Conservation (phyloP, 2,797 vertebrate genomes). For the Aldrovandia affinis region DNA sequence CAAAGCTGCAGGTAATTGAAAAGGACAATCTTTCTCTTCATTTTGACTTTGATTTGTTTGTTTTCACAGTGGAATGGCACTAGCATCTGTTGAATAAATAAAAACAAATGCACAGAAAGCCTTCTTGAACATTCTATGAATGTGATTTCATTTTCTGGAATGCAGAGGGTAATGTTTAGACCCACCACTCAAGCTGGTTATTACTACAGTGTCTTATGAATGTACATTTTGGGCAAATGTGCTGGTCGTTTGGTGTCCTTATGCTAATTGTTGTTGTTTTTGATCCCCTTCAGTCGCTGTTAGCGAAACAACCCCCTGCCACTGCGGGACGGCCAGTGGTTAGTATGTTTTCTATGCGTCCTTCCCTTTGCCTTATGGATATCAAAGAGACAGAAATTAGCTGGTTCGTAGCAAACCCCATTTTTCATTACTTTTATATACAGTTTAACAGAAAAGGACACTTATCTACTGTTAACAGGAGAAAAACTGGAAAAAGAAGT, state of each 20-base stretch:
- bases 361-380: background rate
- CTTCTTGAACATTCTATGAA: background rate
- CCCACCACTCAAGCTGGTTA: background rate
- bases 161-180: background rate
- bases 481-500: too few relatives aligned
- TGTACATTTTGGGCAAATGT: background rate
- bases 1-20: constrained; percentile 90
- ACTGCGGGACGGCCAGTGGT: constrained; percentile 93
- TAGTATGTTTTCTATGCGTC: constrained; percentile 62
- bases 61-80: background rate
- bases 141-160: background rate
- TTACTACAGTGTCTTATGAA: background rate
- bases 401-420: too few relatives aligned
- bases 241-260: background rate
- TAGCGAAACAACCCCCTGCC: constrained; percentile 92
- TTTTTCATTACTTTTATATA: too few relatives aligned
- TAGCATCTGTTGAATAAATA: background rate
- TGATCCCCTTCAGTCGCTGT: constrained; percentile 80
- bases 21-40: background rate
- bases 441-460: too few relatives aligned
- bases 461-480: too few relatives aligned
- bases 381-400: background rate
- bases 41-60: constrained; percentile 9
- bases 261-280: constrained; percentile 8
- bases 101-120: background rate